Evolutionary conservation across 2,888 invertebrate genomes (phyloP), one percentile per base, ranked within the genome.

Genomic region (Liposcelis brunnea): DNA sequence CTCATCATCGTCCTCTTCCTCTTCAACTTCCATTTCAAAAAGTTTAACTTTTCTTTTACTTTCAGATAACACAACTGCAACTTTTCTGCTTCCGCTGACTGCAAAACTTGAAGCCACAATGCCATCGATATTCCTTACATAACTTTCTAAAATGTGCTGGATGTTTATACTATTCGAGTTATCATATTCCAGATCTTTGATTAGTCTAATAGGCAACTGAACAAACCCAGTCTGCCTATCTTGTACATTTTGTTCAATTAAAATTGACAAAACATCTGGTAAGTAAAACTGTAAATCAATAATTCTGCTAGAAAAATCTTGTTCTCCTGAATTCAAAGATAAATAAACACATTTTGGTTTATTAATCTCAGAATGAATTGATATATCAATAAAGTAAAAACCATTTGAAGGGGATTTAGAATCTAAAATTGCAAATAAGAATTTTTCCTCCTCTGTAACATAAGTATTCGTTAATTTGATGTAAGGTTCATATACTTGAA

Each of bases 21-120:
- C 90, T 58, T 91, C 91, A 0, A 80, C 82, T 66, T 93, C 93
- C 78, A 90, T 90, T 62, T 93, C 89, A 59, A 85, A 85, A 42
- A 91, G 71, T 49, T 86, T 71, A 36, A 93, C 81, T 60, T 86
- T 82, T 48, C 84, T 74, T 45, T 70, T 68, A 54, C 75, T 84
- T 53, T 83, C 80, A 12, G 85, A 80, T 34, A 91, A 66, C 40
- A 93, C 76, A 34, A 90, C 83, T 7, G 87, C 80, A 7, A 93
- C 86, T 64, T 83, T 80, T 31, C 80, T 63, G 4, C 77, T 75
- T 1, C 91, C 90, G 37, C 89, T 89, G 2, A 91, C 90, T 2
- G 90, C 80, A 55, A 93, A 71, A 49, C 69, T 65, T 47, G 71
- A 71, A 2, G 75, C 77, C 52, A 71, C 68, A 67, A 77, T 71